A percentile compares a stretch with the other conserved stretches of the same genome.
Conservation (phyloP, 1,140 invertebrate genomes). For the Drosophila willistoni region DNA sequence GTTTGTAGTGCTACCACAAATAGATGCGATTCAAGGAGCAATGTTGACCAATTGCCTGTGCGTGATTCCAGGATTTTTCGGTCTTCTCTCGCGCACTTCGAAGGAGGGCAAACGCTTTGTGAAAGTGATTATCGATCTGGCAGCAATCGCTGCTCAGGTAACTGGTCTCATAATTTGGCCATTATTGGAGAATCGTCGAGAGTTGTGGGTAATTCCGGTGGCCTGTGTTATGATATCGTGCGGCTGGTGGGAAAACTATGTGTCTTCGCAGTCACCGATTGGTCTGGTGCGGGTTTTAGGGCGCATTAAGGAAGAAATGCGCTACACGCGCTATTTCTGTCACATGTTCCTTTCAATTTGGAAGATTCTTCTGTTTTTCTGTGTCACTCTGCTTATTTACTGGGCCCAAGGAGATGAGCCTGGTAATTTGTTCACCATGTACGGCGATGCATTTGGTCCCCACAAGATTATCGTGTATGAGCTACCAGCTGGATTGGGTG, state of each 20-base stretch:
- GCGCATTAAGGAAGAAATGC: conserved; percentile 91
- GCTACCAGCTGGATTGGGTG: conserved; percentile 84
- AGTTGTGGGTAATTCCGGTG: conserved; percentile 93
- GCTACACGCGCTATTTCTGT: conserved; percentile 92
- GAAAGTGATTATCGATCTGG: conserved; percentile 92
- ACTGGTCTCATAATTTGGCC: conserved; percentile 96
- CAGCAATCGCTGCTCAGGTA: conserved; percentile 92
- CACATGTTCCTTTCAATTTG: conserved; percentile 95
- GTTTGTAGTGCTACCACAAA: conserved; percentile 93
- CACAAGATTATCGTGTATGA: conserved; percentile 92
- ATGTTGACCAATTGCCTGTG: conserved; percentile 97
- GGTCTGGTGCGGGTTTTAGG: conserved; percentile 91
- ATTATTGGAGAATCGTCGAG: conserved; percentile 87
- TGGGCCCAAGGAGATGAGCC: conserved; percentile 90
- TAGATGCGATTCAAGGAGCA: conserved; percentile 95
- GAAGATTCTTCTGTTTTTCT: conserved; percentile 93
- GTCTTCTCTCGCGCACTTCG: conserved; percentile 90
- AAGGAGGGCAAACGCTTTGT: conserved; percentile 91
- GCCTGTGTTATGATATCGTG: conserved; percentile 93
- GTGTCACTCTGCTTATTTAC: conserved; percentile 89
- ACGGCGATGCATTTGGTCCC: conserved; percentile 89
- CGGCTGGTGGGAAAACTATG: conserved; percentile 99
- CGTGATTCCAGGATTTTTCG: conserved; percentile 90
- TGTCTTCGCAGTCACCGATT: conserved; percentile 91
- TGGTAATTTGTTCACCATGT: conserved; percentile 90